These are phyloP conservation scores for Drosophila auraria DNA, from an alignment of 1,140 invertebrate species.

Conservation along the genomic window DNA sequence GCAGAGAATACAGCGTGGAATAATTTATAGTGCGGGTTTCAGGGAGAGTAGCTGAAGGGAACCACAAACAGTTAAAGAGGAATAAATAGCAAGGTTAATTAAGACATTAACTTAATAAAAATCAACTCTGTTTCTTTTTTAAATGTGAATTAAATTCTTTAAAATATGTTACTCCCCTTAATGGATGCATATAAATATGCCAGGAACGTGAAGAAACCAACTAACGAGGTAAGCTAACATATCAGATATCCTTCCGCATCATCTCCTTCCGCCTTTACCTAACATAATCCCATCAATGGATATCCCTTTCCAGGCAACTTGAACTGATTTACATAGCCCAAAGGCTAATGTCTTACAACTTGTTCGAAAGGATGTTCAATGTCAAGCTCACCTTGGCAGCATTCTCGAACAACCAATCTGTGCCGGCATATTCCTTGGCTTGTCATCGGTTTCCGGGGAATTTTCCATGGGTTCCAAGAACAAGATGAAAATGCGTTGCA, in stretches of 20 bases:
- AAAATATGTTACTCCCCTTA: neutral
- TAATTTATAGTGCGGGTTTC: slow-evolving; percentile 6
- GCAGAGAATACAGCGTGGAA: neutral
- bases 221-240: neutral
- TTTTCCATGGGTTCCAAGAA: slow-evolving; percentile 19
- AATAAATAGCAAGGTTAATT: neutral
- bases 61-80: neutral
- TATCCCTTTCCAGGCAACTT: slow-evolving; percentile 21
- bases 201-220: neutral
- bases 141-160: neutral
- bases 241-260: neutral
- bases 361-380: neutral
- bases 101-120: neutral
- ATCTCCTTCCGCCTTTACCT: neutral
- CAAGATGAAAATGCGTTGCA: slow-evolving; percentile 50
- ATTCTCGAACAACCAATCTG: slow-evolving; percentile 12
- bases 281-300: slow-evolving; percentile 20
- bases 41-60: neutral
- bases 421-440: slow-evolving; percentile 21
- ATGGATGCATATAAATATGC: neutral
- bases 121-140: neutral
- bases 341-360: slow-evolving; percentile 10
- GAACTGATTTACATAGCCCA: slow-evolving; percentile 38
- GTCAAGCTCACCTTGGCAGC: slow-evolving; percentile 15
- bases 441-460: slow-evolving; percentile 33